Evolutionary conservation across 2,888 invertebrate species (phyloP).

Genomic region (Parasteatoda lunata): DNA sequence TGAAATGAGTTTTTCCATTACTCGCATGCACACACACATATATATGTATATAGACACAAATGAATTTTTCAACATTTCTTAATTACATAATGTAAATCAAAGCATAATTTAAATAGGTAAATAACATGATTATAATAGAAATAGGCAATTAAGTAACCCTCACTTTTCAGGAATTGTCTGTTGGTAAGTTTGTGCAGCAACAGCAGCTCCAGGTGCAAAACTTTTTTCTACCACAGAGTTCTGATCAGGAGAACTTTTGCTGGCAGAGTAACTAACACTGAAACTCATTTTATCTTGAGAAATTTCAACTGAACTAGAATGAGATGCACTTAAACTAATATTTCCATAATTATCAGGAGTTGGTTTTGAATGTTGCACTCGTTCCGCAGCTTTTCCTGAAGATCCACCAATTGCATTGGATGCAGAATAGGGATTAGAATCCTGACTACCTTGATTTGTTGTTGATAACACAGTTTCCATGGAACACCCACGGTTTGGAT

Average conservation of each 20-base stretch:
- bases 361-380: slow-evolving; percentile 20
- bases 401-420: slow-evolving; percentile 28
- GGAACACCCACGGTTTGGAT: slow-evolving; percentile 22
- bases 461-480: background rate
- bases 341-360: slow-evolving; percentile 40
- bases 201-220: slow-evolving; percentile 8
- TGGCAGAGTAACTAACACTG: slow-evolving; percentile 25
- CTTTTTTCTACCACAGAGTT: background rate
- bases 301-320: slow-evolving; percentile 15
- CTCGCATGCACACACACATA: too few species aligned
- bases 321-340: slow-evolving; percentile 14
- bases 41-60: too few species aligned
- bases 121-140: background rate
- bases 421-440: slow-evolving; percentile 37
- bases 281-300: slow-evolving; percentile 32
- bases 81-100: too few species aligned
- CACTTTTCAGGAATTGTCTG: slow-evolving; percentile 45
- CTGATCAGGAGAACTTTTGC: slow-evolving; percentile 34
- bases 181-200: slow-evolving; percentile 42
- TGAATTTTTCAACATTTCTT: too few species aligned
- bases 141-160: slow-evolving; percentile 11
- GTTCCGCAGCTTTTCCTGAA: slow-evolving; percentile 7
- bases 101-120: too few species aligned
- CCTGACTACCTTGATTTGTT: slow-evolving; percentile 32
- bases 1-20: too few species aligned